Base-by-base conservation (phyloP, 2,888 invertebrate species). In the Eilema griseolum region DNA sequence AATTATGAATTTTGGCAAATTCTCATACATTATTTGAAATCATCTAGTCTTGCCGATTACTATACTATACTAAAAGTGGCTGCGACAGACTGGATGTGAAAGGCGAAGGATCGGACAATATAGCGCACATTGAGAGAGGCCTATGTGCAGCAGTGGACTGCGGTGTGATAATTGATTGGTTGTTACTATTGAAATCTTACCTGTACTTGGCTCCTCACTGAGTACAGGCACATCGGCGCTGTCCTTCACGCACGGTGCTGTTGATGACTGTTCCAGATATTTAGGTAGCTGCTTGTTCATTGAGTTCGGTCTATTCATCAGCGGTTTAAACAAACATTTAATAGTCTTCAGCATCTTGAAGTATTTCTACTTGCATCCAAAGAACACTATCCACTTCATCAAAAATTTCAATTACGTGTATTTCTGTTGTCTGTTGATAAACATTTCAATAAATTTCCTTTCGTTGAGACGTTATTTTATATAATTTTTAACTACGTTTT, bases 331-430 rank as follows among this genome's bases (percentile, higher is more conserved):
- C n/a, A 31, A 31, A 10, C 31, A 20, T 61, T 20, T 31, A 0
- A 61, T 12, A 20, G 31, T 33, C 28, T 61, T 61, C 20, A 61
- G n/a, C 61, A 61, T 61, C n/a, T 61, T 61, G 5, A 8, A 60
- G 59, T 5, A 3, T 24, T 14, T 37, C 33, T 26, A 24, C 23
- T 12, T 24, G 4, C 12, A 24, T 57, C 14, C 8, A 23, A 57
- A 57, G 12, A 24, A 57, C 57, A 57, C 46, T 46, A 20, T 28
- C 3, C 28, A 59, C 28, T 16, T 26, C 24, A 16, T 4, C 20
- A 7, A 16, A 59, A 59, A 28, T 20, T 5, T 26, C 16, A 8
- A 14, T 28, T 7, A 26, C 26, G 5, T 0, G 16, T 28, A 26
- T 14, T 26, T 28, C 24, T 16, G 16, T 59, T 26, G 59, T 26